Conservation (phyloP, 2,797 vertebrate genomes). For the Cyclopterus lumpus region DNA sequence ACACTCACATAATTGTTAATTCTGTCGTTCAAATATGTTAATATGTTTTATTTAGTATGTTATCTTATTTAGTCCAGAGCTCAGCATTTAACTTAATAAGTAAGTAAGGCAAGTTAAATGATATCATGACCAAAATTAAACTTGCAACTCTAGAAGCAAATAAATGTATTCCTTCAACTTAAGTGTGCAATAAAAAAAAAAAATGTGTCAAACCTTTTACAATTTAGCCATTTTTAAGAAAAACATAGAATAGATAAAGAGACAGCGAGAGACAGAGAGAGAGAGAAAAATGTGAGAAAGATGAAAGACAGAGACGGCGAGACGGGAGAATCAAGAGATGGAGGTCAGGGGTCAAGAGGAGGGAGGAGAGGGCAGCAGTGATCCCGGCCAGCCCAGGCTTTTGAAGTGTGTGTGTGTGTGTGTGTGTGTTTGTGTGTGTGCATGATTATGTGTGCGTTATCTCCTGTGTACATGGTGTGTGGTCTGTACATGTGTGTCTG, state of each 20-base stretch:
- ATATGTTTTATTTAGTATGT: too few relatives aligned
- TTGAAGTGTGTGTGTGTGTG: slow-evolving; percentile 57
- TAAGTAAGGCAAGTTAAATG: not conserved
- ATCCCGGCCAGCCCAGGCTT: slow-evolving; percentile 56
- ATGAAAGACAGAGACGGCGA: slow-evolving; percentile 59
- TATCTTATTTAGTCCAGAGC: not conserved
- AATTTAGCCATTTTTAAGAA: not conserved
- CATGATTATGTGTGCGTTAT: slow-evolving; percentile 35
- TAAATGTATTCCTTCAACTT: not conserved
- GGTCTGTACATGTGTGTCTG: slow-evolving; percentile 52
- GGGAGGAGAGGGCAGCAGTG: slow-evolving; percentile 64
- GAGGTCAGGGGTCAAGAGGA: slow-evolving; percentile 73
- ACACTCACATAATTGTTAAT: too few relatives aligned
- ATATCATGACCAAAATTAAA: not conserved
- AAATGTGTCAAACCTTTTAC: not conserved
- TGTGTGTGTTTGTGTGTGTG: slow-evolving; percentile 26
- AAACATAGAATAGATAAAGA: not conserved
- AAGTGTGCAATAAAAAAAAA: not conserved
- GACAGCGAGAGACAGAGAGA: not conserved
- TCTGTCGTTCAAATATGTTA: too few relatives aligned
- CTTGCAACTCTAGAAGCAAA: not conserved
- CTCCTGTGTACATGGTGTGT: slow-evolving; percentile 59
- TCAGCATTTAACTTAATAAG: not conserved
- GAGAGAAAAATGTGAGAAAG: slow-evolving; percentile 40
- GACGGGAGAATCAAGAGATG: slow-evolving; percentile 54